phyloP scores from a whole-genome alignment of 64 coral and sea anemone species.

The Montipora foliosa region DNA sequence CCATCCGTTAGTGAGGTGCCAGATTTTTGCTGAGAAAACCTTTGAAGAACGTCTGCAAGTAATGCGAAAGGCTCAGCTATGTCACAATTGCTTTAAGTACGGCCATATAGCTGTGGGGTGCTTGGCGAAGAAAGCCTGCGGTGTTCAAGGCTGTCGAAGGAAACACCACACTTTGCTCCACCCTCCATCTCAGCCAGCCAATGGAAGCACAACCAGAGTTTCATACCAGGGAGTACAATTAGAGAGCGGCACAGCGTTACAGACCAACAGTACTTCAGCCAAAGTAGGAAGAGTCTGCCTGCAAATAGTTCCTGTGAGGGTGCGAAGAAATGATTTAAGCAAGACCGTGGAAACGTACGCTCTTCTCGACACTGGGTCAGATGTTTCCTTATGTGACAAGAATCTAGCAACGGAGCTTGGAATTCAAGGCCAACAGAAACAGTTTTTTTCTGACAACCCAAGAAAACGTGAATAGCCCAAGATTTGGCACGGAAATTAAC shows the following conservation, averaged over 20 bases:
- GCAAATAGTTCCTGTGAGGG: constrained; percentile 7
- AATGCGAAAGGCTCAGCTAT: constrained; percentile 19
- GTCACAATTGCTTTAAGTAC: constrained; percentile 44
- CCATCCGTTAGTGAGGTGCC: neutral
- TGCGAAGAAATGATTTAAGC: neutral
- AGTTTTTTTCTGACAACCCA: constrained; percentile 48
- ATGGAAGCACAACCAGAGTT: neutral
- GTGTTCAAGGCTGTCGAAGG: no score
- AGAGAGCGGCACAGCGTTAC: neutral
- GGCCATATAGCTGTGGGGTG: constrained; percentile 22
- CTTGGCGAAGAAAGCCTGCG: no score
- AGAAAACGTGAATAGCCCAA: constrained; percentile 22
- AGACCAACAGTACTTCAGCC: neutral
- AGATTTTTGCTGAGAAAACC: neutral
- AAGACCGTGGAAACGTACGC: constrained; percentile 21
- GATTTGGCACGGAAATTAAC: neutral
- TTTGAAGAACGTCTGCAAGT: constrained; percentile 26
- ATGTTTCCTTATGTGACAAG: constrained; percentile 43
- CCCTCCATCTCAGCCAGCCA: neutral
- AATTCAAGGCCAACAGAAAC: neutral
- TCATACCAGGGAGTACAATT: neutral
- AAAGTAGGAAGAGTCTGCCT: no score
- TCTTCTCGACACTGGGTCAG: constrained; percentile 31
- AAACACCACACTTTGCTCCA: no score
- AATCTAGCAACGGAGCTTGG: constrained; percentile 22